Evolutionary conservation across 2,888 invertebrate genomes (phyloP).

Genomic region (Hemicrepidius hirtus): DNA sequence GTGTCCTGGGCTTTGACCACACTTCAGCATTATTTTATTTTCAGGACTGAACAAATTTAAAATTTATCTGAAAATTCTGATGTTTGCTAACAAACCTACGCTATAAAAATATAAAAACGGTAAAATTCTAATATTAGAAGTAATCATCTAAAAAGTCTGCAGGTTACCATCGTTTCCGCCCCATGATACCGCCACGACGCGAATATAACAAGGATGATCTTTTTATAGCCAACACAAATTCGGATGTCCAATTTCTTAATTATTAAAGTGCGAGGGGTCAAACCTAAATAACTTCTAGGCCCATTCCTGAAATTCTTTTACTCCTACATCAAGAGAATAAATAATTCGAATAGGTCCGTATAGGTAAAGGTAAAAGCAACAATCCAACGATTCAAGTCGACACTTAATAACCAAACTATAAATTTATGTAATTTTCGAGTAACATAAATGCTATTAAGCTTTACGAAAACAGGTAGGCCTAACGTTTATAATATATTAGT

Average conservation of each 20-base stretch:
- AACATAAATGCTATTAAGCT: conserved; percentile 5
- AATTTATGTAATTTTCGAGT: conserved; percentile 9
- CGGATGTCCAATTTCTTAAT: conserved; percentile 4
- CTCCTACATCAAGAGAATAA: conserved; percentile 2
- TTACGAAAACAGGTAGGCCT: conserved; percentile 5
- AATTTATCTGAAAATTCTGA: not conserved
- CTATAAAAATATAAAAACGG: conserved; percentile 6
- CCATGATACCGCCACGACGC: not conserved
- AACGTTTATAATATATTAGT: conserved; percentile 33
- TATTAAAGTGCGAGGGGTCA: conserved; percentile 1
- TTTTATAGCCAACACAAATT: conserved; percentile 13
- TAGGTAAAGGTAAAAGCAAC: too few species aligned
- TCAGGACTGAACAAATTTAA: not conserved
- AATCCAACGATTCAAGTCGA: conserved; percentile 18
- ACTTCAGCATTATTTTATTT: too few species aligned
- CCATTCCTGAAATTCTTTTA: not conserved
- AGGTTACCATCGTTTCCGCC: not conserved
- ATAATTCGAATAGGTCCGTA: not conserved
- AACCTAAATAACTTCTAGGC: not conserved
- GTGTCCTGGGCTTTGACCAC: too few species aligned
- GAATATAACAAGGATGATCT: conserved; percentile 17
- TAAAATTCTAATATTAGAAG: conserved; percentile 20
- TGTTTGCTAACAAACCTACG: conserved; percentile 2
- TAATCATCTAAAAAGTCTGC: conserved; percentile 9
- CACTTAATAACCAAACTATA: conserved; percentile 18